Conservation (phyloP, 2,888 invertebrate genomes). For the Acleris literana region DNA sequence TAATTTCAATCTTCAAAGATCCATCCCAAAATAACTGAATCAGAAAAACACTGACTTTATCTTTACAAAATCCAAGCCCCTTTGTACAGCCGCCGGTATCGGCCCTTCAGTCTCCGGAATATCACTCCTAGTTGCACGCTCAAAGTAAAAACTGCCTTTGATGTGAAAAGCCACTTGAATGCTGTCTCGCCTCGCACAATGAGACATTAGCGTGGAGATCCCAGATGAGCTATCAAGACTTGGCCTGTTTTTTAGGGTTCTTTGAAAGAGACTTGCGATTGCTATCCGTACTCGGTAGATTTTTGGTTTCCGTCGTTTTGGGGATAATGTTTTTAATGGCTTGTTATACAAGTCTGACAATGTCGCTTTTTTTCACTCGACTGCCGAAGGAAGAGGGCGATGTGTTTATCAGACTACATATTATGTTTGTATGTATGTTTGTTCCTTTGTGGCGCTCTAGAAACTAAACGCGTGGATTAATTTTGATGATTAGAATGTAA, state of each 20-base stretch:
- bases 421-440: no score
- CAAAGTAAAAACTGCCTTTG: slow-evolving; percentile 36
- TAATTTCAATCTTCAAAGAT: no score
- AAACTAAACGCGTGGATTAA: no score
- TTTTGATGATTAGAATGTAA: no score
- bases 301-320: no score
- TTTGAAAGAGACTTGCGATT: neutral
- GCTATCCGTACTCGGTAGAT: no score
- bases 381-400: no score
- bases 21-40: neutral
- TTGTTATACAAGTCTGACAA: no score
- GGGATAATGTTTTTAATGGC: no score
- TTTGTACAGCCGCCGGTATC: slow-evolving; percentile 20
- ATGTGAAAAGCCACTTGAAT: slow-evolving; percentile 38
- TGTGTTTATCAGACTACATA: no score
- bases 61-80: neutral
- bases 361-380: no score
- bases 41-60: neutral
- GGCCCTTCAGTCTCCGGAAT: slow-evolving; percentile 18
- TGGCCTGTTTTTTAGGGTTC: slow-evolving; percentile 12
- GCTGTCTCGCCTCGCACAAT: slow-evolving; percentile 37
- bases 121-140: slow-evolving; percentile 35
- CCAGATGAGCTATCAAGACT: slow-evolving; percentile 32
- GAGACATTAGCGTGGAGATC: slow-evolving; percentile 35
- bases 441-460: no score